A percentile compares a stretch with the other conserved stretches of the same genome.
Evolutionary conservation across 2,797 vertebrate genomes (phyloP).

Genomic region (Falco columbarius): DNA sequence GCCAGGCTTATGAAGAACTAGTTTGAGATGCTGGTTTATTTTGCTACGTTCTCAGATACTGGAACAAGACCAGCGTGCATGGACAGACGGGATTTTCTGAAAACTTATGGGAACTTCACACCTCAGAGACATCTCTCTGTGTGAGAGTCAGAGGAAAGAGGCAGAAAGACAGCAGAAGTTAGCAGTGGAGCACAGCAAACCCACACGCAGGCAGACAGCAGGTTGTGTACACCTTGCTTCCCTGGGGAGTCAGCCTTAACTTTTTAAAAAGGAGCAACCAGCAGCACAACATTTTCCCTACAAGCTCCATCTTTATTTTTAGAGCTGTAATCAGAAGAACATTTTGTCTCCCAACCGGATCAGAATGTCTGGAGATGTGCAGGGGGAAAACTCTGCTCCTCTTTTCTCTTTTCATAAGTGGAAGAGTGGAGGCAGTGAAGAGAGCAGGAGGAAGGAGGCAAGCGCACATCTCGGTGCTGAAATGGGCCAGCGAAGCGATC

Average conservation of each 20-base stretch:
- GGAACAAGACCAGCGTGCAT: neutral
- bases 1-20: neutral
- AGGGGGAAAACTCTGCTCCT: neutral
- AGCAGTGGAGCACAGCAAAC: neutral
- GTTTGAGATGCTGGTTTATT: neutral
- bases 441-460: neutral
- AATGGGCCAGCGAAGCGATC: neutral
- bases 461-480: neutral
- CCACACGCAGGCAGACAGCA: neutral
- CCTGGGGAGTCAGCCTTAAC: neutral
- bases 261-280: neutral
- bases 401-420: neutral
- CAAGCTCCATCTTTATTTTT: slow-evolving; percentile 60
- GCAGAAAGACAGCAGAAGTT: neutral
- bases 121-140: neutral
- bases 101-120: neutral
- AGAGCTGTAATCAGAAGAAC: slow-evolving; percentile 56
- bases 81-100: neutral
- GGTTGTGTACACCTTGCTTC: neutral
- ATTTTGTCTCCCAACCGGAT: slow-evolving; percentile 30
- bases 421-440: neutral
- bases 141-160: neutral
- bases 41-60: neutral
- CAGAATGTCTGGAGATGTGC: neutral
- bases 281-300: slow-evolving; percentile 26